Evolutionary conservation across 2,113 vertebrate genomes (phyloP).

Genomic region (Protomyctophum bolini): DNA sequence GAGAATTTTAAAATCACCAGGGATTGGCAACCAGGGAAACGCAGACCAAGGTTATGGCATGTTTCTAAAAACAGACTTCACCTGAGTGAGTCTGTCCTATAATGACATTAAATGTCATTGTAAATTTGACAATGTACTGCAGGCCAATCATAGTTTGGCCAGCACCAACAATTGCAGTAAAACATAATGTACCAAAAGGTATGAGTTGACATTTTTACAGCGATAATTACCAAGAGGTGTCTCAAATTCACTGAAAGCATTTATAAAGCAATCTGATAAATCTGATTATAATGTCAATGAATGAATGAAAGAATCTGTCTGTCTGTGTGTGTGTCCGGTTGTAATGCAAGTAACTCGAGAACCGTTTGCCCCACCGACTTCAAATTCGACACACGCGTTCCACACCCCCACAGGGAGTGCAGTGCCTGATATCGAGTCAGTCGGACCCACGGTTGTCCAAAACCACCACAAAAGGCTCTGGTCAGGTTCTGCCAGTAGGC

Average conservation of each 20-base stretch:
- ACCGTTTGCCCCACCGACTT: too few relatives aligned
- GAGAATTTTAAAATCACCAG: background rate
- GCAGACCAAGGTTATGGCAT: slow-evolving; percentile 32
- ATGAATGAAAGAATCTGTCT: slow-evolving; percentile 8
- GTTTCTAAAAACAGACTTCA: slow-evolving; percentile 6
- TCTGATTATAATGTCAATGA: slow-evolving; percentile 37
- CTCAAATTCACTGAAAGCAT: slow-evolving; percentile 46
- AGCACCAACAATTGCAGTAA: slow-evolving; percentile 28
- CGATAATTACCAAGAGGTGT: slow-evolving; percentile 44
- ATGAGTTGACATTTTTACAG: slow-evolving; percentile 46
- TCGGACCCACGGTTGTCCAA: too few relatives aligned
- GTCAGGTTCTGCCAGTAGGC: too few relatives aligned
- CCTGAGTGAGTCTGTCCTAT: slow-evolving; percentile 26
- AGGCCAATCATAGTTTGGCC: slow-evolving; percentile 45
- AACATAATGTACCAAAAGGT: slow-evolving; percentile 33
- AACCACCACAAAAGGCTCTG: too few relatives aligned
- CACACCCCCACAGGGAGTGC: too few relatives aligned
- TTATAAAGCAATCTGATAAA: slow-evolving; percentile 55
- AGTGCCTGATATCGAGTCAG: too few relatives aligned
- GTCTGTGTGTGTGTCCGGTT: too few relatives aligned
- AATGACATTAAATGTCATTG: slow-evolving; percentile 43
- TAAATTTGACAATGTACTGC: background rate
- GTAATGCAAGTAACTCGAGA: too few relatives aligned
- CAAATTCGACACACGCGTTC: too few relatives aligned
- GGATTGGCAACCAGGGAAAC: slow-evolving; percentile 8